Percentiles rank a stretch among this genome's conserved stretches.
Evolutionary conservation across 2,888 invertebrate species (phyloP).

Genomic region (Drosophila ustulata): DNA sequence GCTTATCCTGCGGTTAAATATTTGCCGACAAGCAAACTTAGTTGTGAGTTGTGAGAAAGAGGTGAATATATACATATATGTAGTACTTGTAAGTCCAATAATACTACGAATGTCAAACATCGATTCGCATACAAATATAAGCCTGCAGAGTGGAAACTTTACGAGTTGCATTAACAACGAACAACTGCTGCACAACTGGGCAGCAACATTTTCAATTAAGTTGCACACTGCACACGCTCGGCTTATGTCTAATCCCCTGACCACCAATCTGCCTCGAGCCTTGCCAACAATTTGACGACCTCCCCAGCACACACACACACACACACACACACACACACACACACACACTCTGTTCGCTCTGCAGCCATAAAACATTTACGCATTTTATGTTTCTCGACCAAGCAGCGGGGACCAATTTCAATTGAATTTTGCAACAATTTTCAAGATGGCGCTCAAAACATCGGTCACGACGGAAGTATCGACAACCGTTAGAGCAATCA

Average conservation of each 20-base stretch:
- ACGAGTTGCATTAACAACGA: conserved; percentile 7
- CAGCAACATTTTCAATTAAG: conserved; percentile 66
- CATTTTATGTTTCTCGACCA: conserved; percentile 33
- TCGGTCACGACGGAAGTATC: conserved; percentile 27
- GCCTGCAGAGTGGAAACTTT: neutral
- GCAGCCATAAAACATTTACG: conserved; percentile 49
- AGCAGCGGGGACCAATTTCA: conserved; percentile 33
- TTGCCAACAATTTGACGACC: conserved; percentile 42
- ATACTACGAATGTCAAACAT: conserved; percentile 40
- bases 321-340: neutral
- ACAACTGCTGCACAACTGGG: neutral
- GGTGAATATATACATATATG: neutral
- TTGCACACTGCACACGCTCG: conserved; percentile 45
- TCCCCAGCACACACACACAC: neutral
- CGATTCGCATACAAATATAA: conserved; percentile 28
- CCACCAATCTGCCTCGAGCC: conserved; percentile 35
- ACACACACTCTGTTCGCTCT: neutral
- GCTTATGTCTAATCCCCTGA: conserved; percentile 64
- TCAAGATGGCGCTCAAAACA: conserved; percentile 4
- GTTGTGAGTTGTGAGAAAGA: conserved; percentile 5
- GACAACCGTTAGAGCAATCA: neutral
- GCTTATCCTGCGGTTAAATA: conserved; percentile 42
- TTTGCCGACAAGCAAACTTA: conserved; percentile 40
- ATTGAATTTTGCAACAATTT: conserved; percentile 35
- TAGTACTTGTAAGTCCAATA: conserved; percentile 13